Base-by-base conservation (phyloP, 2,113 vertebrate species). In the Raja brachyura region DNA sequence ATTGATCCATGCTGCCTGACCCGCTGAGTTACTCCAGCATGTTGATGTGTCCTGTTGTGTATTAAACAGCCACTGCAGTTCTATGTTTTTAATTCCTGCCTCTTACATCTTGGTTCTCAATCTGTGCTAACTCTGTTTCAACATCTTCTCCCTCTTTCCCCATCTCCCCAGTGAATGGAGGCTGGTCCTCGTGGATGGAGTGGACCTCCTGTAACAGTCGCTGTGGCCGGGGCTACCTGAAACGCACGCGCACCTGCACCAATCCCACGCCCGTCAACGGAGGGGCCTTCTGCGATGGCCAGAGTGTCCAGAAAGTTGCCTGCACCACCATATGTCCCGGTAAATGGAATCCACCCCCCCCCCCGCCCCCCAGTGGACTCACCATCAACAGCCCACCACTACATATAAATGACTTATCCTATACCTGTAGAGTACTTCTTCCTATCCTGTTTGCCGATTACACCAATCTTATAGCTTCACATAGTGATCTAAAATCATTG, bases 171-270 rank as follows among this genome's bases (percentile, higher is more conserved):
- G 98, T 99, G 90, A 99, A 98, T 0, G 98, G 98, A 0, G 98
- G 98, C 93, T 99, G 98, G 98, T 99, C 98, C 0, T 98, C 97
- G 0, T 99, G 98, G 98, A 98, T 98, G 0, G 98, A 99, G 95
- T 99, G 98, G 98, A 98, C 98, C 0, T 96, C 96, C 77, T 99
- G 98, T 48, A 99, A 97, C 94, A 98, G 97, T 94, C 97, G 97
- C 20, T 99, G 98, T 9, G 98, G 98, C 93, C 96, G 97, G 85
- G 98, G 98, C 39, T 97, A 96, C 94, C 98, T 99, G 96, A 99
- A 99, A 93, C 97, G 98, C 6, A 98, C 97, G 0, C 97, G 98
- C 93, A 99, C 98, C 95, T 99, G 98, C 95, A 99, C 98, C 93
- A 99, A 99, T 93, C 98, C 98, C 1, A 97, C 98, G 5, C 98